A percentile compares a stretch with the other conserved stretches of the same genome.
phyloP scores from a whole-genome alignment of 2,113 vertebrate genomes.

The Mesocricetus auratus region DNA sequence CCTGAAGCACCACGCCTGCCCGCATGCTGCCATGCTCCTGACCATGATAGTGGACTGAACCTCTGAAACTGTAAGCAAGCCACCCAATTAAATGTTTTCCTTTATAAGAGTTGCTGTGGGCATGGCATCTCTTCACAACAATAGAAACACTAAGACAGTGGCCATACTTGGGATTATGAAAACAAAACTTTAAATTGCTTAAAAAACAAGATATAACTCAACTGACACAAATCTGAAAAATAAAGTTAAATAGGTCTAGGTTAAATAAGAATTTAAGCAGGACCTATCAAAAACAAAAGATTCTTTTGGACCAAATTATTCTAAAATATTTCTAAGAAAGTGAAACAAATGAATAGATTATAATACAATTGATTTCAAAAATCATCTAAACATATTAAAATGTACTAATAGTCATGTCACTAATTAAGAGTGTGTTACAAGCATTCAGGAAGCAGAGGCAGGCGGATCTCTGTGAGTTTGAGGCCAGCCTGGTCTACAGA shows the following conservation, averaged over 20 bases:
- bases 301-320: neutral
- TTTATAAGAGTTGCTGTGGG: too few species aligned
- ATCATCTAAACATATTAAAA: slow-evolving; percentile 52
- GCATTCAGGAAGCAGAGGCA: too few species aligned
- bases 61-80: too few species aligned
- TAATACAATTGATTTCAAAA: slow-evolving; percentile 67
- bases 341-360: slow-evolving; percentile 37
- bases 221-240: neutral
- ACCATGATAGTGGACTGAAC: too few species aligned
- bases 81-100: too few species aligned
- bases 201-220: neutral
- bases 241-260: neutral
- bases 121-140: neutral
- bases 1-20: too few species aligned
- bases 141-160: neutral
- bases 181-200: slow-evolving; percentile 10
- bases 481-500: too few species aligned
- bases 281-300: slow-evolving; percentile 34
- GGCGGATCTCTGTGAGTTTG: too few species aligned
- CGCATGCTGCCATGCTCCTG: too few species aligned
- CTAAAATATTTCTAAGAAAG: slow-evolving; percentile 48
- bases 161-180: neutral
- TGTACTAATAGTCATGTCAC: neutral
- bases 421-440: neutral
- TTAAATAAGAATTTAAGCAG: neutral